Conservation (phyloP, 2,113 vertebrate species). For the Limnothrissa miodon region DNA sequence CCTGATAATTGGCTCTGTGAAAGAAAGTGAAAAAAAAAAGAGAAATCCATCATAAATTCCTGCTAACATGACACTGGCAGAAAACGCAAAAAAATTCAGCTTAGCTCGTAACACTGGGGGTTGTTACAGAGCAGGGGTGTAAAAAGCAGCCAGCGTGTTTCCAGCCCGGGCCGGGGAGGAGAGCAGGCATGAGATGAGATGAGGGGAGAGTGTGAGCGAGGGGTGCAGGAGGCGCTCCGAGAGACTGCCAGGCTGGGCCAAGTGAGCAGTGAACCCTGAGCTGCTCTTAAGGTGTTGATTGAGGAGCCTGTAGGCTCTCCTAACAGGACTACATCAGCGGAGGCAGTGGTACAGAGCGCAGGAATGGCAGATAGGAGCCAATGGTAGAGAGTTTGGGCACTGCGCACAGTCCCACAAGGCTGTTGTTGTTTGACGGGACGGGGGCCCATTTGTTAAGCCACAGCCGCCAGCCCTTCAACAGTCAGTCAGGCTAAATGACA, state of each 20-base stretch:
- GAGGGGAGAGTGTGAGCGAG: neutral
- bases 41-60: neutral
- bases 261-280: neutral
- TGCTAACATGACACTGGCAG: neutral
- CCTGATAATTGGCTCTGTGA: conserved; percentile 36
- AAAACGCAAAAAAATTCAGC: neutral
- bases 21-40: neutral
- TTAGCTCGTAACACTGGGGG: neutral
- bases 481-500: no score
- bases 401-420: no score
- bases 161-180: neutral
- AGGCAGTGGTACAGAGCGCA: neutral
- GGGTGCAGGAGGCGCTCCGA: neutral
- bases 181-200: neutral
- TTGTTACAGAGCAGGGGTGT: neutral
- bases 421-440: no score
- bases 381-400: neutral
- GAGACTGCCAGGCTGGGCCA: neutral
- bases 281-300: neutral
- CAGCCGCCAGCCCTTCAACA: no score
- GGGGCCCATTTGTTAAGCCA: no score
- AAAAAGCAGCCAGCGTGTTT: neutral
- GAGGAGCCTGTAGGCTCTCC: neutral
- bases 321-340: neutral
- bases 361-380: neutral